These are phyloP conservation scores for Nasua narica DNA, from an alignment of 2,797 vertebrate species.

Conservation along the genomic window DNA sequence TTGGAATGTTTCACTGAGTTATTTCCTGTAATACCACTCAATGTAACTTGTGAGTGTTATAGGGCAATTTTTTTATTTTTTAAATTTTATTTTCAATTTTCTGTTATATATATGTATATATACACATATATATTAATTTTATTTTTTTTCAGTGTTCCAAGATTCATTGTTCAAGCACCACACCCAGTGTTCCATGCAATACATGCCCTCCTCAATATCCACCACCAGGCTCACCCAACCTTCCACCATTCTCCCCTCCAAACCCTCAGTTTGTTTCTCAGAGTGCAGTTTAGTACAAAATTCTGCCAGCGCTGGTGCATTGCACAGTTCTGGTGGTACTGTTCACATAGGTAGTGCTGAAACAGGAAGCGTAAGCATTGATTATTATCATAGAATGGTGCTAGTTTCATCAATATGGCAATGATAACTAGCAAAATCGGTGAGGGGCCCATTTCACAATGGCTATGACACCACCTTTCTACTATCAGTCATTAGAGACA, in stretches of 20 bases:
- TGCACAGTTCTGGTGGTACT: neutral
- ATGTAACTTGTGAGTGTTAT: neutral
- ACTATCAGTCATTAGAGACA: neutral
- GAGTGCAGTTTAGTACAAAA: neutral
- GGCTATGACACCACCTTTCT: neutral
- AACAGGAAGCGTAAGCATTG: neutral
- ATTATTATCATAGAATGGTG: neutral
- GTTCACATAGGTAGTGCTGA: neutral
- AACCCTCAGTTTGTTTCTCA: no score
- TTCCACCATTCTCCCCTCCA: no score
- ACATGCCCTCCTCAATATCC: no score
- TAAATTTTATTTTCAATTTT: no score
- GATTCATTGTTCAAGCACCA: no score
- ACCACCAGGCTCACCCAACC: no score
- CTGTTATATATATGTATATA: no score
- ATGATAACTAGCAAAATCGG: neutral
- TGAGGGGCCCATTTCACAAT: neutral
- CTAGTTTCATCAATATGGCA: neutral
- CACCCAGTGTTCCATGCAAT: no score
- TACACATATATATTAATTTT: no score
- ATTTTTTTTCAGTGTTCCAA: no score
- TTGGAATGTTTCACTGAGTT: neutral
- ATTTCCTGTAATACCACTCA: conserved; percentile 9
- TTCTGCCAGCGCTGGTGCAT: neutral
- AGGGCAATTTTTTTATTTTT: neutral